phyloP scores from a whole-genome alignment of 37 sponge, comb jelly and placozoan genomes.

The Beroe forskalii region DNA sequence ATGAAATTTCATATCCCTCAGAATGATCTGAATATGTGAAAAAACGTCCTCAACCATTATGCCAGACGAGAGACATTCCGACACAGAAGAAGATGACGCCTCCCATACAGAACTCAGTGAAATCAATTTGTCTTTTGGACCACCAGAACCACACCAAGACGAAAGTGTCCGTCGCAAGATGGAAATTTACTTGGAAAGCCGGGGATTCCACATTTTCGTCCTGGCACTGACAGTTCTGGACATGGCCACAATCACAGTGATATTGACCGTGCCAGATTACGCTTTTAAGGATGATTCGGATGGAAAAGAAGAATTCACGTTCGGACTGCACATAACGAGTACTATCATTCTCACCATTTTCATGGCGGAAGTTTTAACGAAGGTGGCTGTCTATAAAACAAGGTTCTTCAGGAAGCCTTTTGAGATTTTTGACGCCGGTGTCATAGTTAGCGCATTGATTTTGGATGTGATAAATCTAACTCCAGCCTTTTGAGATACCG shows the following conservation, averaged over 20 bases:
- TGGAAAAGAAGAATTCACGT: background rate
- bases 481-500: background rate
- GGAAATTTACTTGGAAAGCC: background rate
- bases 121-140: too few relatives aligned
- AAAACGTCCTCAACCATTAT: too few relatives aligned
- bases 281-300: background rate
- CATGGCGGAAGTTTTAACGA: background rate
- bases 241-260: background rate
- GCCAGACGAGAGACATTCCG: too few relatives aligned
- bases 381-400: background rate
- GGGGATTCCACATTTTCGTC: background rate
- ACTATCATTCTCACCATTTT: background rate
- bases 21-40: too few relatives aligned
- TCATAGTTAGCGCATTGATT: background rate
- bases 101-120: too few relatives aligned
- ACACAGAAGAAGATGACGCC: too few relatives aligned
- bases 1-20: too few relatives aligned
- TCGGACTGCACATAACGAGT: background rate
- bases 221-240: background rate
- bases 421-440: slow-evolving; percentile 4
- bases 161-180: too few relatives aligned
- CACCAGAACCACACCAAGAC: too few relatives aligned
- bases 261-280: background rate
- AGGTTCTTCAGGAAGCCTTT: background rate
- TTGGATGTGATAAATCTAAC: background rate